Evolutionary conservation across 2,888 invertebrate genomes (phyloP).

Genomic region (Argynnis bischoffii): DNA sequence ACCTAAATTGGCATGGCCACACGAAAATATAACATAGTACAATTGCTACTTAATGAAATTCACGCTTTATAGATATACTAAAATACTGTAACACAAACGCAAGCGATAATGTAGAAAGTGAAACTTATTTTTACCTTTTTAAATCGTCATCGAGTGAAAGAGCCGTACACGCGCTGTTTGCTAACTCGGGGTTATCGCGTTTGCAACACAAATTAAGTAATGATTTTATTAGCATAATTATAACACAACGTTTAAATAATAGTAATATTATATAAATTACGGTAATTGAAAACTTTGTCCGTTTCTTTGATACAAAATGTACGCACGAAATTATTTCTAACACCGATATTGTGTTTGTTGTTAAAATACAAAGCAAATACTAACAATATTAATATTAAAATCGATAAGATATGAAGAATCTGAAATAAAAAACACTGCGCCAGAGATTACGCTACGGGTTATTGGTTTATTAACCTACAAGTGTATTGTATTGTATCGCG

Average conservation of each 20-base stretch:
- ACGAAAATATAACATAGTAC: neutral
- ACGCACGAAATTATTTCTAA: no score
- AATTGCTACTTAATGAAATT: neutral
- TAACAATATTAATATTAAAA: conserved; percentile 1
- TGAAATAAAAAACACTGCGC: conserved; percentile 3
- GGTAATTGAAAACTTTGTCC: neutral
- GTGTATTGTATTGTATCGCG: conserved; percentile 1
- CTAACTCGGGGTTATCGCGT: neutral
- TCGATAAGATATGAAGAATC: conserved; percentile 1
- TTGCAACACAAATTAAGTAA: conserved; percentile 26
- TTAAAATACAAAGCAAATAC: conserved; percentile 12
- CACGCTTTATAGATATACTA: neutral
- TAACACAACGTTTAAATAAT: neutral
- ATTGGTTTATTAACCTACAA: conserved; percentile 8
- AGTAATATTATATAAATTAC: neutral
- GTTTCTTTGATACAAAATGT: neutral
- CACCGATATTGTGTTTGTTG: neutral
- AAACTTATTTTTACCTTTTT: conserved; percentile 7
- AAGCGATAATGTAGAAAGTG: conserved; percentile 3
- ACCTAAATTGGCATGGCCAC: no score
- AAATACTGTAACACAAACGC: neutral
- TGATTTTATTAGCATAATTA: conserved; percentile 16
- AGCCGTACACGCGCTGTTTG: neutral
- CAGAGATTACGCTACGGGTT: conserved; percentile 5
- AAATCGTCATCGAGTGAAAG: conserved; percentile 2